Percentiles rank a stretch among this genome's conserved stretches.
phyloP scores from a whole-genome alignment of 2,888 invertebrate species.

The Elgonia sp. region DNA sequence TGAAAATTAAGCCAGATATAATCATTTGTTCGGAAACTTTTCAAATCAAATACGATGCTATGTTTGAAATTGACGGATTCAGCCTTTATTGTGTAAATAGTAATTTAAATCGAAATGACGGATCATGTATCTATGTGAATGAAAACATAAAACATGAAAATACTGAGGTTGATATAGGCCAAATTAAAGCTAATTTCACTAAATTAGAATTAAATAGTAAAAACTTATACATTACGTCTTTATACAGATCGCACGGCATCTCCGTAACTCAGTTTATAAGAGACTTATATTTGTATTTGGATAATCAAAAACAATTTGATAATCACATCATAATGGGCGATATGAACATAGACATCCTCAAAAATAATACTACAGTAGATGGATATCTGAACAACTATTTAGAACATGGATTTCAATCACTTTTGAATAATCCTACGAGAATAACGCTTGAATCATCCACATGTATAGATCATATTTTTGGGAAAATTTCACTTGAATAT shows the following conservation, averaged over 20 bases:
- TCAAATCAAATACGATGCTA: not conserved
- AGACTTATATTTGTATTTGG: not conserved
- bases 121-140: slow-evolving; percentile 24
- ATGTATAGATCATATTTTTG: not conserved
- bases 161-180: not conserved
- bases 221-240: too few species aligned
- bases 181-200: not conserved
- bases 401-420: not conserved
- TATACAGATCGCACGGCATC: too few species aligned
- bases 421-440: not conserved
- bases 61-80: not conserved
- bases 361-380: not conserved
- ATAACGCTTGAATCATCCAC: not conserved
- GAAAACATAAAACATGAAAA: not conserved
- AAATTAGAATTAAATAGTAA: too few species aligned
- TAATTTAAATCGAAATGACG: slow-evolving; percentile 36
- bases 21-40: slow-evolving; percentile 48
- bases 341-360: not conserved
- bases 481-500: not conserved
- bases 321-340: not conserved
- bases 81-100: not conserved
- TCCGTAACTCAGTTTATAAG: too few species aligned
- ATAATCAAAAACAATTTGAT: not conserved
- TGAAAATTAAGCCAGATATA: slow-evolving; percentile 16
- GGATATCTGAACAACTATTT: not conserved